Conservation (phyloP, 2,888 invertebrate species). For the Mythimna lalbum region DNA sequence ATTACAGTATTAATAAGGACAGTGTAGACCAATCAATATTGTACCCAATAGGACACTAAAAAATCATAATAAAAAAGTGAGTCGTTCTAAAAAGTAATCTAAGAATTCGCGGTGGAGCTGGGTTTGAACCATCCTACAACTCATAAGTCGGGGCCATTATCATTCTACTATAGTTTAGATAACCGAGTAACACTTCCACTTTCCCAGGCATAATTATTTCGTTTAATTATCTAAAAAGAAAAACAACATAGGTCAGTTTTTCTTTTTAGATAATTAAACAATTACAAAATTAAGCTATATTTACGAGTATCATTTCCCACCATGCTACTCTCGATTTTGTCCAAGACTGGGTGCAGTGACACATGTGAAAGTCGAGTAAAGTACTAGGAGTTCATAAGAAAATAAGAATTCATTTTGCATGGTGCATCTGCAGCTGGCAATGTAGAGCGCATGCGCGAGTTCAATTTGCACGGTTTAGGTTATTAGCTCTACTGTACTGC, state of each 20-base stretch:
- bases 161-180: too few species aligned
- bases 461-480: slow-evolving; percentile 45
- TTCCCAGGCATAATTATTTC: too few species aligned
- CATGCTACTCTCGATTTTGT: not conserved
- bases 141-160: too few species aligned
- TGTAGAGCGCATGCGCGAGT: slow-evolving; percentile 34
- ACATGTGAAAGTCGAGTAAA: slow-evolving; percentile 18
- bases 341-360: slow-evolving; percentile 32
- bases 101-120: too few species aligned
- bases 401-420: slow-evolving; percentile 25
- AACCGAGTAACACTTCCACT: too few species aligned
- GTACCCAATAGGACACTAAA: too few species aligned
- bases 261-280: not conserved
- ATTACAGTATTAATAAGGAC: too few species aligned
- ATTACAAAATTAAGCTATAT: not conserved
- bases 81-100: too few species aligned
- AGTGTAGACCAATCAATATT: too few species aligned
- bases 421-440: slow-evolving; percentile 19
- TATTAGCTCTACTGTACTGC: slow-evolving; percentile 36
- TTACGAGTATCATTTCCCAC: not conserved
- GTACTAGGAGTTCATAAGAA: slow-evolving; percentile 38
- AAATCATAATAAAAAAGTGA: too few species aligned
- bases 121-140: too few species aligned
- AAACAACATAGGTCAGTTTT: not conserved
- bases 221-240: too few species aligned